These are phyloP conservation scores for Oscheius myriophilus DNA, from an alignment of 2,888 invertebrate species.

Conservation along the genomic window DNA sequence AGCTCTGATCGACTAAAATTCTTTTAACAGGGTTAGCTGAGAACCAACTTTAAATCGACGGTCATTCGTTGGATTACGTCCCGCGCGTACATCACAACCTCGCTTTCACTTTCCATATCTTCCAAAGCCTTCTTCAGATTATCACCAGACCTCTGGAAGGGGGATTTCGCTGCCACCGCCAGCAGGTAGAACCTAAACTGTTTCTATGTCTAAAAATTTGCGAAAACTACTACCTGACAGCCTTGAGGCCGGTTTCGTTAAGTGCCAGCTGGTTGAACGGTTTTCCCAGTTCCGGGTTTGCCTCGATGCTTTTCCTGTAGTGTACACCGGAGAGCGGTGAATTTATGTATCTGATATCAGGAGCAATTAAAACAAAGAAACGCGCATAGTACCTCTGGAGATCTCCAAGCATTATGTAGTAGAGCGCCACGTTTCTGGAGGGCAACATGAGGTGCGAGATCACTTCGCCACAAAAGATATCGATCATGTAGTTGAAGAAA, in stretches of 20 bases:
- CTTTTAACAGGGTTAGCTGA: background rate
- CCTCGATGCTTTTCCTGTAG: conserved; percentile 26
- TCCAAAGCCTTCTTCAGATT: conserved; percentile 16
- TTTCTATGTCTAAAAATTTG: conserved; percentile 3
- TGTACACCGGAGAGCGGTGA: background rate
- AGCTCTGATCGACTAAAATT: conserved; percentile 9
- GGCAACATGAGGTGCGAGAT: background rate
- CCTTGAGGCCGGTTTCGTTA: conserved; percentile 7
- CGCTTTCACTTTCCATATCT: background rate
- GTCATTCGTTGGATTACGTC: conserved; percentile 2
- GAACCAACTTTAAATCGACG: conserved; percentile 6
- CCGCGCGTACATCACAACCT: background rate
- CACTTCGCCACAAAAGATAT: conserved; percentile 27
- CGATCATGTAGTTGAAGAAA: conserved; percentile 14
- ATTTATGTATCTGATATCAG: conserved; percentile 16
- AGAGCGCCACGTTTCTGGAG: conserved; percentile 21
- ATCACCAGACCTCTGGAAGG: conserved; percentile 12
- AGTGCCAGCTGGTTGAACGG: conserved; percentile 33
- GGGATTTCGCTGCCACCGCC: conserved; percentile 9
- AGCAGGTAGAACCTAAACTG: conserved; percentile 20
- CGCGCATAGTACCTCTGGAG: conserved; percentile 23
- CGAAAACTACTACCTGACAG: conserved; percentile 13
- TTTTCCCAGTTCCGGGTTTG: conserved; percentile 28
- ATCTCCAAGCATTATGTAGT: conserved; percentile 31
- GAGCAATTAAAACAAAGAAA: background rate